Percentiles rank a stretch among this genome's conserved stretches.
Conservation (phyloP, 1,140 invertebrate species). For the Akabosia matsudoensis region DNA sequence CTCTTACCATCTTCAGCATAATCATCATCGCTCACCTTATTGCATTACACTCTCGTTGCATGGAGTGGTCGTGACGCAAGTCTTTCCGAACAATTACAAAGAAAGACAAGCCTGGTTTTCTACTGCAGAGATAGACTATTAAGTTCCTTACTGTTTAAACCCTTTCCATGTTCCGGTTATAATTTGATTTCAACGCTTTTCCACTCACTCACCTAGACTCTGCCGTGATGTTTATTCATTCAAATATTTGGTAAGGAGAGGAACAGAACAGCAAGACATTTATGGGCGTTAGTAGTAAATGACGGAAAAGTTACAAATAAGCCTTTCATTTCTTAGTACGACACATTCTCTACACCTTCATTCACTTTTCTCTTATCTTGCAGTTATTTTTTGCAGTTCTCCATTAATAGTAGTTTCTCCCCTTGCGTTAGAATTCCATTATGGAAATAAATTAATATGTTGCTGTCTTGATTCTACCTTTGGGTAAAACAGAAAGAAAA, state of each 20-base stretch:
- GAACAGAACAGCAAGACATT: background rate
- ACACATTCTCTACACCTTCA: background rate
- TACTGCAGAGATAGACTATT: background rate
- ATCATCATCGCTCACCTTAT: background rate
- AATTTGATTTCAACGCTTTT: constrained; percentile 23
- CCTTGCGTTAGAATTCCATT: constrained; percentile 21
- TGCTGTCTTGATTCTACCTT: background rate
- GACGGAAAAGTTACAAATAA: too few species aligned
- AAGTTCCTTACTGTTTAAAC: background rate
- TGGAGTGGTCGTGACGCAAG: background rate
- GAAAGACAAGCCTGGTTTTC: constrained; percentile 3
- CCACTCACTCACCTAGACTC: background rate
- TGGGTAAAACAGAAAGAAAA: background rate
- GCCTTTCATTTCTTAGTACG: background rate
- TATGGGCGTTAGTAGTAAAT: too few species aligned
- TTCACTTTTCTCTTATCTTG: background rate
- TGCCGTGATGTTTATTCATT: background rate
- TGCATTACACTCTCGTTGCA: background rate
- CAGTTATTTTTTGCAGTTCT: background rate
- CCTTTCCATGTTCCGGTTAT: background rate
- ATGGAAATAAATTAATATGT: constrained; percentile 17
- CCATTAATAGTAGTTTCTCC: background rate
- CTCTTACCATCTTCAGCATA: background rate
- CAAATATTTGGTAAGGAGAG: background rate
- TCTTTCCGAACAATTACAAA: background rate